Evolutionary conservation across 2,888 invertebrate species (phyloP).

Genomic region (Heliconius cydno): DNA sequence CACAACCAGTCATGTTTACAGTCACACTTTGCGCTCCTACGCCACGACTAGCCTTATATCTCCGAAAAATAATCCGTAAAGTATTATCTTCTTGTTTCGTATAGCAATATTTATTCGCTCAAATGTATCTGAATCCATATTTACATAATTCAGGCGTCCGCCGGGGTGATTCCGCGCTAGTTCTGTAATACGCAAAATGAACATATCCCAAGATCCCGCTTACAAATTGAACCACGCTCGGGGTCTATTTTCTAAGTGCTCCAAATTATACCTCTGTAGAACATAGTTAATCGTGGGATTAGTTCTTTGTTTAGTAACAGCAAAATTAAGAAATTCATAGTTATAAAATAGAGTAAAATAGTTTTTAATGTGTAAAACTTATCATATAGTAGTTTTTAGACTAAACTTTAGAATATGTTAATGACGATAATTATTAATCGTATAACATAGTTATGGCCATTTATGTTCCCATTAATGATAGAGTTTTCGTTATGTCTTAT

Average conservation of each 20-base stretch:
- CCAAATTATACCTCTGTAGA: constrained; percentile 28
- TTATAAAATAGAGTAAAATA: neutral
- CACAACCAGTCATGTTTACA: too few species aligned
- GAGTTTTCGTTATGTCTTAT: too few species aligned
- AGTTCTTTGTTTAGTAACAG: constrained; percentile 1
- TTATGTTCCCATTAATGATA: too few species aligned
- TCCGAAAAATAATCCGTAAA: too few species aligned
- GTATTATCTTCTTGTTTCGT: neutral
- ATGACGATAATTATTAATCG: neutral
- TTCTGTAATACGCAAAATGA: constrained; percentile 80
- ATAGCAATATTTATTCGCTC: constrained; percentile 59
- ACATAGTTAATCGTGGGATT: neutral
- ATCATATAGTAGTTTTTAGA: neutral
- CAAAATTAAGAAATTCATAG: neutral
- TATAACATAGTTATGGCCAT: too few species aligned
- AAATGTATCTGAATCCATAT: constrained; percentile 72
- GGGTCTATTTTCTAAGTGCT: constrained; percentile 65
- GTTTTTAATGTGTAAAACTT: neutral
- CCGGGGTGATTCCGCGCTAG: constrained; percentile 71
- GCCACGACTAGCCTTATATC: too few species aligned
- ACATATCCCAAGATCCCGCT: constrained; percentile 82
- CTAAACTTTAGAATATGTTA: neutral
- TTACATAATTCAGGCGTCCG: constrained; percentile 76
- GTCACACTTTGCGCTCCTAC: too few species aligned
- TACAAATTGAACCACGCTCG: constrained; percentile 76